Evolutionary conservation across 1,140 invertebrate genomes (phyloP).

Genomic region (Trichoplusia ni): DNA sequence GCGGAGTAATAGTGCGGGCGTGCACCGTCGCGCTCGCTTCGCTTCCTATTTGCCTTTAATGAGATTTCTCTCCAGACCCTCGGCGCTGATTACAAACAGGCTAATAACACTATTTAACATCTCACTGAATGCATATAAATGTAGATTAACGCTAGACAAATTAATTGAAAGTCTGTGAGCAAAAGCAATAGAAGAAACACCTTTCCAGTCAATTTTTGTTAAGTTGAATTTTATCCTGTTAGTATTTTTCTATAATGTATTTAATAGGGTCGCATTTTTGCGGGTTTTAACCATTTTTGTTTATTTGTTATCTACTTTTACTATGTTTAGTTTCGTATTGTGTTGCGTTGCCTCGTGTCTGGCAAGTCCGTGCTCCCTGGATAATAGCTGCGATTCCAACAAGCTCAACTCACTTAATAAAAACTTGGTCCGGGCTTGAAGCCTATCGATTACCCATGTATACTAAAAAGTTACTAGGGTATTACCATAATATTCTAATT

Average conservation of each 20-base stretch:
- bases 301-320: no score
- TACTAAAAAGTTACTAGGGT: no score
- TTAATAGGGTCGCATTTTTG: no score
- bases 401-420: constrained; percentile 42
- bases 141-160: neutral
- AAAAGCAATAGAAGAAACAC: neutral
- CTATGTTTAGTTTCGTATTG: no score
- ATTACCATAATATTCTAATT: no score
- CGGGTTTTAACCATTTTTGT: no score
- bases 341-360: no score
- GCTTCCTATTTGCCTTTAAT: constrained; percentile 21
- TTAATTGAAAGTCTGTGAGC: neutral
- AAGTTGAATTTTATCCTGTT: no score
- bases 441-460: constrained; percentile 23
- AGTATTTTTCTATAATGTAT: no score
- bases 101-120: constrained; percentile 19
- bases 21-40: constrained; percentile 4
- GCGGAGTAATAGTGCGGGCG: neutral
- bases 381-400: constrained; percentile 28
- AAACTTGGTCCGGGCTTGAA: constrained; percentile 31
- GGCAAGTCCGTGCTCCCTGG: neutral
- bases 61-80: constrained; percentile 22
- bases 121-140: constrained; percentile 14
- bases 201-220: no score
- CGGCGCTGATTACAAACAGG: constrained; percentile 12